These are phyloP conservation scores for Thryonomys swinderianus DNA, from an alignment of 2,113 vertebrate species.

Conservation along the genomic window DNA sequence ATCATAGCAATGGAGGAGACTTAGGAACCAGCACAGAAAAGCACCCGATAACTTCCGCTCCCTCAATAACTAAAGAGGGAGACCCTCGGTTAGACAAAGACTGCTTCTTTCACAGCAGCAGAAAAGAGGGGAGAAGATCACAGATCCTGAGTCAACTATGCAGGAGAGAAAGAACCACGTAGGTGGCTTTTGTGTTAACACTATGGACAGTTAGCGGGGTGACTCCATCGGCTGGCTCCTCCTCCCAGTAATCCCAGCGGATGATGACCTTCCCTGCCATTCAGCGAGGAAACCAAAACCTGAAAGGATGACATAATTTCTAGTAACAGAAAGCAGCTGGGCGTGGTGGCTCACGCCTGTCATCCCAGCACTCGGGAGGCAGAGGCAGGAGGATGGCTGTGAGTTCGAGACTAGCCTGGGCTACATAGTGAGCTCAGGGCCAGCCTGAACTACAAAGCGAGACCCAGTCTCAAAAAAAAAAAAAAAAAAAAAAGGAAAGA, in stretches of 20 bases:
- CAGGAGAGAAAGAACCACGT: background rate
- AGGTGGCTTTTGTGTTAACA: background rate
- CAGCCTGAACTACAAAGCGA: no score
- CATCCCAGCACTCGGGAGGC: no score
- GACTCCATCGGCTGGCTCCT: background rate
- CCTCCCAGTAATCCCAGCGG: background rate
- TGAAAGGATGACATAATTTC: no score
- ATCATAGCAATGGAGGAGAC: fast-evolving
- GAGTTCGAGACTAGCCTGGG: no score
- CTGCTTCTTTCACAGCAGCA: background rate
- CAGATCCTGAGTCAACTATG: fast-evolving
- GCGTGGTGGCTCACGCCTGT: no score
- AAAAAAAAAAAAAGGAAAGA: no score
- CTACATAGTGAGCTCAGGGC: no score
- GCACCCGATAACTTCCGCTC: background rate
- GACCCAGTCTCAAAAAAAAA: no score
- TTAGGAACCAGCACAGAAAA: background rate
- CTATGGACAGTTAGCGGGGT: fast-evolving
- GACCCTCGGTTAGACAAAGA: background rate
- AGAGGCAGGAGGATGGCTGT: no score
- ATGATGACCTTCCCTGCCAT: background rate
- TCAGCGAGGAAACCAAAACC: background rate
- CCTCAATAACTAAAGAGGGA: background rate
- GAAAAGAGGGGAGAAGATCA: background rate
- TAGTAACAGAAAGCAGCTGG: no score